phyloP scores from a whole-genome alignment of 2,113 vertebrate species.

The Sinocyclocheilus rhinocerous region DNA sequence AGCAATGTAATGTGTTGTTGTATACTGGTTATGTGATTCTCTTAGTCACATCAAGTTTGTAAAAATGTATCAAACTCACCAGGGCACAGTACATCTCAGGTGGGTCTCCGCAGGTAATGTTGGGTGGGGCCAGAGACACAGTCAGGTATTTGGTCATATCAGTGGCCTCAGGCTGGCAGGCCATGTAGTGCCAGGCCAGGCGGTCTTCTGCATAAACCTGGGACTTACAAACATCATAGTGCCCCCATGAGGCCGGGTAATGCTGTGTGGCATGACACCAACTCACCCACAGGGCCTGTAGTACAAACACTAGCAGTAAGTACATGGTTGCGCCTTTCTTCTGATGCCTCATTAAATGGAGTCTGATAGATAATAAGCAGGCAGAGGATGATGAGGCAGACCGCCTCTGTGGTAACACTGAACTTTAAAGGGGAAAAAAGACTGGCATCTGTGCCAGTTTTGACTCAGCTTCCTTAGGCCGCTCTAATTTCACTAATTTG shows the following conservation, averaged over 20 bases:
- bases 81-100: constrained; percentile 95
- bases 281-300: constrained; percentile 88
- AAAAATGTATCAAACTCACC: constrained; percentile 80
- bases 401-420: constrained; percentile 38
- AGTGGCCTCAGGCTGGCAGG: constrained; percentile 94
- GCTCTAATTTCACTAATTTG: constrained; percentile 57
- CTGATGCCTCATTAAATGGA: constrained; percentile 37
- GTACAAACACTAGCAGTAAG: constrained; percentile 85
- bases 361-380: constrained; percentile 34
- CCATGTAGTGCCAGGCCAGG: constrained; percentile 98
- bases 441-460: constrained; percentile 70
- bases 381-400: constrained; percentile 19
- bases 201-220: constrained; percentile 94
- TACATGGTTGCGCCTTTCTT: constrained; percentile 76
- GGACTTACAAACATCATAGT: constrained; percentile 96
- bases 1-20: background rate
- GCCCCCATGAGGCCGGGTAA: constrained; percentile 93
- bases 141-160: constrained; percentile 95
- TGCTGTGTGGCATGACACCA: constrained; percentile 89
- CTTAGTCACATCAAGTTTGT: background rate
- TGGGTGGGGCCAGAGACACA: constrained; percentile 90
- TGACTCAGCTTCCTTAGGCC: constrained; percentile 49
- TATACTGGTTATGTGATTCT: background rate
- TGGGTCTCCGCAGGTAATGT: constrained; percentile 97
- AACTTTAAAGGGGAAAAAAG: constrained; percentile 64